Conservation (phyloP, 2,797 vertebrate species). For the Xenops minutus region DNA sequence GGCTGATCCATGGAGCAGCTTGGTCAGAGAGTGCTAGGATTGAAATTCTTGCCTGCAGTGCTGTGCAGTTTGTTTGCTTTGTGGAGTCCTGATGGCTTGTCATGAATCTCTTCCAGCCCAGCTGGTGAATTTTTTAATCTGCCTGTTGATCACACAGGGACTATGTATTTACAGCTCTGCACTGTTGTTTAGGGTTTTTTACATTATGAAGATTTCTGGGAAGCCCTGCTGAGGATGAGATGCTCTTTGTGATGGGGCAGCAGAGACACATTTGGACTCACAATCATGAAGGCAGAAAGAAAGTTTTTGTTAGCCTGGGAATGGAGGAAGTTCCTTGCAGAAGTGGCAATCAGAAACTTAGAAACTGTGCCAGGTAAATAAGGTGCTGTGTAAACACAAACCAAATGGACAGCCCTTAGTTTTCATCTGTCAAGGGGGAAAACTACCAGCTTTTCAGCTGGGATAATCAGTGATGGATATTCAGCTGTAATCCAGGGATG, state of each 20-base stretch:
- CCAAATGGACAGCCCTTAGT: not conserved
- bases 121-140: not conserved
- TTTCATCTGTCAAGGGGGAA: not conserved
- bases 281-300: not conserved
- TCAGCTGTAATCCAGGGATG: not conserved
- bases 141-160: not conserved
- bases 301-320: constrained; percentile 31
- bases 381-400: constrained; percentile 9
- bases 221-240: not conserved
- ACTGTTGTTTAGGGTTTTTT: not conserved
- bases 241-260: not conserved
- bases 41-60: not conserved
- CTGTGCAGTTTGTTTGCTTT: not conserved
- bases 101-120: not conserved
- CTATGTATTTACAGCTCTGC: not conserved
- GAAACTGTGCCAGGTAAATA: constrained; percentile 15
- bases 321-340: constrained; percentile 51
- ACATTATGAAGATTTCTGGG: not conserved
- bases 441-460: not conserved
- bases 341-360: constrained; percentile 27
- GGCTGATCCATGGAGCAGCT: not conserved
- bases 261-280: not conserved
- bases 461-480: not conserved
- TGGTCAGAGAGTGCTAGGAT: not conserved
- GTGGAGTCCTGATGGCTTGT: not conserved